Conservation (phyloP, 2,888 invertebrate species). For the Philopedon plagiatum region DNA sequence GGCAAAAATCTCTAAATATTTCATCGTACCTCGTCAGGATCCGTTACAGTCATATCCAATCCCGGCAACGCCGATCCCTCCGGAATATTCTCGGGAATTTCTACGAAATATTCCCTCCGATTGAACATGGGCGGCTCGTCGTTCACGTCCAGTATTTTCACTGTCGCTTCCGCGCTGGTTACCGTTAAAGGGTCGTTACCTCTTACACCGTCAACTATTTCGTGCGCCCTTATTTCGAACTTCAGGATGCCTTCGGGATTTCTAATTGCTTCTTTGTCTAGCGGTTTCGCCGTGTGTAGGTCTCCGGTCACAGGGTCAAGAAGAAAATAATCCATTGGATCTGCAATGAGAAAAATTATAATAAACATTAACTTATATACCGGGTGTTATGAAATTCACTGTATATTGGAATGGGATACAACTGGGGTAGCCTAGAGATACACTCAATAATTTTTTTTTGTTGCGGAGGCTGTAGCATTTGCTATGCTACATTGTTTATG, state of each 20-base stretch:
- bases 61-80: constrained; percentile 86
- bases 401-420: no score
- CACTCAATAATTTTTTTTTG: no score
- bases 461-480: no score
- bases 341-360: constrained; percentile 68
- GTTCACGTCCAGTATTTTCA: constrained; percentile 91
- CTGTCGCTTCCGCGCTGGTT: constrained; percentile 81
- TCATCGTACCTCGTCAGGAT: constrained; percentile 84
- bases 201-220: constrained; percentile 79
- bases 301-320: constrained; percentile 86
- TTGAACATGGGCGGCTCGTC: constrained; percentile 91
- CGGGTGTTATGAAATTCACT: background rate
- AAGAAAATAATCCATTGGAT: constrained; percentile 90
- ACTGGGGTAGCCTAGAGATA: no score
- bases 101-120: constrained; percentile 83
- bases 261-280: constrained; percentile 87
- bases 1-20: background rate
- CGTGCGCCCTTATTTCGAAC: constrained; percentile 83
- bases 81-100: constrained; percentile 86
- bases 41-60: constrained; percentile 87
- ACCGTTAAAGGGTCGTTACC: constrained; percentile 79
- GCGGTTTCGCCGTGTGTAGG: constrained; percentile 84
- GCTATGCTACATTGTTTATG: no score
- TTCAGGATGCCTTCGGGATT: constrained; percentile 86
- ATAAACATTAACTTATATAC: background rate